phyloP scores from a whole-genome alignment of 2,797 vertebrate species.

The Tokudaia muenninki region DNA sequence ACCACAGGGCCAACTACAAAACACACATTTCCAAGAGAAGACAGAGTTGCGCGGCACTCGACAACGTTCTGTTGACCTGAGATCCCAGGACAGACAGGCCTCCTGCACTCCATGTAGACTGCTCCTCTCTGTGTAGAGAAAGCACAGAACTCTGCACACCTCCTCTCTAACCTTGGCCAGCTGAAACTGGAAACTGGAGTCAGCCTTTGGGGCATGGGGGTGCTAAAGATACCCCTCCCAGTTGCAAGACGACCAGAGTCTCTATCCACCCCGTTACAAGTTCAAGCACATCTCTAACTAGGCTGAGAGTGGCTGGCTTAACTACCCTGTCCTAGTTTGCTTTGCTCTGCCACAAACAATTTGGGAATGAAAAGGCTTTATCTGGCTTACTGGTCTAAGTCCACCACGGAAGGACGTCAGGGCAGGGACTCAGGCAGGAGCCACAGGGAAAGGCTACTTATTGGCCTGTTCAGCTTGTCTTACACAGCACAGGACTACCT shows the following conservation, averaged over 20 bases:
- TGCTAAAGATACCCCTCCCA: neutral
- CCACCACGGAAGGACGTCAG: neutral
- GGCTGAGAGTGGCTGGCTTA: neutral
- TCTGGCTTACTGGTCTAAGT: neutral
- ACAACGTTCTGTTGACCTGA: fast-evolving
- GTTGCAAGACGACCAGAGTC: neutral
- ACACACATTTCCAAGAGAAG: neutral
- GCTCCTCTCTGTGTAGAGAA: neutral
- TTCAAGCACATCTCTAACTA: neutral
- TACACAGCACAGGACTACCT: neutral
- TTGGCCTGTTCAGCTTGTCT: neutral
- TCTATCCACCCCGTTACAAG: neutral
- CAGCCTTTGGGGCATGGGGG: neutral
- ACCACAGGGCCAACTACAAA: neutral
- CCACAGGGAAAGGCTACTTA: neutral
- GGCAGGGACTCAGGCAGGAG: neutral
- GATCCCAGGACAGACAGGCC: neutral
- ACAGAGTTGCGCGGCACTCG: neutral
- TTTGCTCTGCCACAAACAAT: neutral
- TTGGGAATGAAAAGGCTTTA: neutral
- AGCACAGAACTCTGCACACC: neutral
- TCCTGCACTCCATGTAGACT: neutral
- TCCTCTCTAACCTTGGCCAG: neutral
- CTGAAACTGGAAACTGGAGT: too few species aligned
- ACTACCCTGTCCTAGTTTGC: neutral